phyloP scores from a whole-genome alignment of 2,797 vertebrate species.

The Lophotriccus pileatus region DNA sequence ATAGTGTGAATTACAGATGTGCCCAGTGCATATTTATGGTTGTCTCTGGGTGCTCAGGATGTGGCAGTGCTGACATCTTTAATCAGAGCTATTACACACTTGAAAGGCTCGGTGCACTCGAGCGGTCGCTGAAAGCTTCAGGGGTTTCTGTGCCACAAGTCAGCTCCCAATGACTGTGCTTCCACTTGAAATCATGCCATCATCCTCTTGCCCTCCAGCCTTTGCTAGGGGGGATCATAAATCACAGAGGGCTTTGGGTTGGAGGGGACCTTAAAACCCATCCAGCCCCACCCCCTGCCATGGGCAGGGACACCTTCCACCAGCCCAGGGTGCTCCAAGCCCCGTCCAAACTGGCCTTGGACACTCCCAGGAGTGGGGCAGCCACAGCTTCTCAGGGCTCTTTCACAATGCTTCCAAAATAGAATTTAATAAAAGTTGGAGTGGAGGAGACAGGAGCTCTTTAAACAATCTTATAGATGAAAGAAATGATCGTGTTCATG shows the following conservation, averaged over 20 bases:
- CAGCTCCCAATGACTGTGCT: not conserved
- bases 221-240: not conserved
- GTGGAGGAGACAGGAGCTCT: not conserved
- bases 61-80: not conserved
- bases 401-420: not conserved
- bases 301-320: not conserved
- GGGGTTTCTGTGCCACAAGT: not conserved
- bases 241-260: not conserved
- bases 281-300: not conserved
- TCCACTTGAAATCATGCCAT: not conserved
- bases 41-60: not conserved
- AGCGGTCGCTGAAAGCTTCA: not conserved
- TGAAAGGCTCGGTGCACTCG: not conserved
- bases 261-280: too few relatives aligned
- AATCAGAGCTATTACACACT: not conserved
- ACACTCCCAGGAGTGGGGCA: not conserved
- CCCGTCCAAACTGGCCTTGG: not conserved
- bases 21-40: not conserved
- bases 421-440: not conserved
- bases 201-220: not conserved
- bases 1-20: not conserved
- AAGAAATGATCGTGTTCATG: not conserved
- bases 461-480: not conserved
- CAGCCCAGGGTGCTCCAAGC: not conserved
- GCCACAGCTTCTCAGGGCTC: not conserved